phyloP scores from a whole-genome alignment of 2,797 vertebrate species.

The Tadarida brasiliensis region DNA sequence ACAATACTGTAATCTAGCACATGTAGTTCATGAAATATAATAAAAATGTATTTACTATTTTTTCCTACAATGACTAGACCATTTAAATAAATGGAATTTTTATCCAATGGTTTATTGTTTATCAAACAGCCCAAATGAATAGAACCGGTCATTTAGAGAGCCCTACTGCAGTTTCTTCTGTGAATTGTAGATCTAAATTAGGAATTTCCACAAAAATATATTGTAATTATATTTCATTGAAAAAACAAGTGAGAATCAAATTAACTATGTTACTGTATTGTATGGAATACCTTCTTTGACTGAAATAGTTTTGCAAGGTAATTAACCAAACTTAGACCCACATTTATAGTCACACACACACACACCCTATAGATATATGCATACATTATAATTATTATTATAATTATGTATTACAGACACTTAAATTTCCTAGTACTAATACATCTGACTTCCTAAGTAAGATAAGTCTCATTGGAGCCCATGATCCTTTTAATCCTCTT shows the following conservation, averaged over 20 bases:
- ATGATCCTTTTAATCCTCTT: background rate
- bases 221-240: background rate
- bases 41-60: background rate
- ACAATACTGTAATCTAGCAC: background rate
- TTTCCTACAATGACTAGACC: background rate
- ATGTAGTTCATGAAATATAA: background rate
- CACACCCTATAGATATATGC: background rate
- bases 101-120: background rate
- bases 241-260: background rate
- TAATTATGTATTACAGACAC: background rate
- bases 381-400: background rate
- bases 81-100: background rate
- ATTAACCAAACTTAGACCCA: background rate
- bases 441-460: conserved; percentile 22
- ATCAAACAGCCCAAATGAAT: background rate
- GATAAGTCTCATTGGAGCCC: background rate
- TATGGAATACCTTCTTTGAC: background rate
- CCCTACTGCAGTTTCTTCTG: background rate
- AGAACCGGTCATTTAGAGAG: background rate
- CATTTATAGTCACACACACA: background rate
- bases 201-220: background rate
- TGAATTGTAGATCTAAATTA: background rate
- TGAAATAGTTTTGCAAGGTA: background rate
- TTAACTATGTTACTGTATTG: background rate
- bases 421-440: background rate